Base-by-base conservation (phyloP, 1,140 invertebrate genomes). In the Saccostrea glomerata region DNA sequence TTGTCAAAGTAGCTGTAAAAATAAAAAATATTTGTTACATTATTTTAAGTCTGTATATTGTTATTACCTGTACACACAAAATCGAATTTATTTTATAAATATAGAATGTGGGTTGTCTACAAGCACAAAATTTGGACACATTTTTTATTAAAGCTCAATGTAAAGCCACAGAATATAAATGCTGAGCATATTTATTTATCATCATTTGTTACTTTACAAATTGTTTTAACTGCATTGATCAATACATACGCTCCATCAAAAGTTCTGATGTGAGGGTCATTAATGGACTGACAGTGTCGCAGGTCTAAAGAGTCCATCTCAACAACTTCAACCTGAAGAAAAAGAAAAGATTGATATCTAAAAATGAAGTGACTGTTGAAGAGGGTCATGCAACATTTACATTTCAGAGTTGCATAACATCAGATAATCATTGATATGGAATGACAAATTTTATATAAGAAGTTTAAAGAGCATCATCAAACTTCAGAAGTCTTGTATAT, bases 1-100 rank as follows among this genome's bases (percentile, higher is more conserved):
- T 91, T 90, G 66, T 93, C 92, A 87, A 90, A 93, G 58, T 82
- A 70, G 30, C 93, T 94, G 90, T 12, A 25, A 88, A 82, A 60
- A 84, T 85, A 63, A 86, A 60, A 83, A 60, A 87, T 17, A 90
- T 6, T 47, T 47, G 6, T 47, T 47, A 47, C 6, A 47, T 47
- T 47, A 47, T 6, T 47, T 47, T 47, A 47, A 6, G 40, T 47
- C 40, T 47, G 2, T 47, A 47, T 47, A 47, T 47, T 47, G 40
- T 47, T 47, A 47, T 6, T 47, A 3, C 40, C 2, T 47, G 6
- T 47, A 6, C 2, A 47, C 2, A 3, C 6, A 6, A 47, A 47
- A 3, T 47, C 6, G 2, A 6, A 47, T 3, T 2, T 6, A 47
- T 47, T 47, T 2, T 47, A 47, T 6, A 2, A 47, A 47, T 3